Percentiles rank a stretch among this genome's conserved stretches.
These are phyloP conservation scores for Andinoacara biseriatus DNA, from an alignment of 2,113 vertebrate genomes.

Conservation along the genomic window DNA sequence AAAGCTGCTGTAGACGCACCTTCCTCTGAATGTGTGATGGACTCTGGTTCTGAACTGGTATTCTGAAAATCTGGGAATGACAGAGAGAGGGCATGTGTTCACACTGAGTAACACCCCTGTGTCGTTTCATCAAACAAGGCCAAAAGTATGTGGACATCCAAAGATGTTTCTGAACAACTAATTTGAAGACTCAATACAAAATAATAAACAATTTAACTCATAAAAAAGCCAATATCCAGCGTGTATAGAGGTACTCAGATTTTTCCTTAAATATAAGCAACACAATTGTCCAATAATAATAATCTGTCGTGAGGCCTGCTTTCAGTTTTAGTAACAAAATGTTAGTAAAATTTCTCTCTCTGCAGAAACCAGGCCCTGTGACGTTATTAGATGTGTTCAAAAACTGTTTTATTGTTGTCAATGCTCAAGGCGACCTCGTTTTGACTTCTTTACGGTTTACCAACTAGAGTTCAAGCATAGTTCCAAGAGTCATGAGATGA, in stretches of 20 bases:
- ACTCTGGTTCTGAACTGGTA: accelerated
- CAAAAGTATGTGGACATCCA: not conserved
- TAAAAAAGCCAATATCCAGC: too few species aligned
- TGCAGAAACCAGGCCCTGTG: not conserved
- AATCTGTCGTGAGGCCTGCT: not conserved
- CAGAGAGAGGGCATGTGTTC: not conserved
- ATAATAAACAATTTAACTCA: too few species aligned
- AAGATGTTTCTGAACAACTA: not conserved
- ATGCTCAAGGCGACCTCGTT: too few species aligned
- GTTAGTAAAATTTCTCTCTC: not conserved
- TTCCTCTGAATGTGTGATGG: not conserved
- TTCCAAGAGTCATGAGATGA: not conserved
- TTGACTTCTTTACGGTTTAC: not conserved
- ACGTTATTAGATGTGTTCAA: not conserved
- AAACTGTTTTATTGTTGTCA: not conserved
- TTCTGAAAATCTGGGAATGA: not conserved
- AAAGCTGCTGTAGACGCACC: not conserved
- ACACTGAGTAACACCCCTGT: not conserved
- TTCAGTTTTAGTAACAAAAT: not conserved
- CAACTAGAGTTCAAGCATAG: not conserved
- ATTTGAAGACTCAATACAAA: not conserved
- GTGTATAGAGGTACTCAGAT: not conserved
- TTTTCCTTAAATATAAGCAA: not conserved
- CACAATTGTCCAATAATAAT: not conserved
- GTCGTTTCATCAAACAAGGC: too few species aligned